Conservation (phyloP, 2,797 vertebrate species). For the Spinibarbus caldwelli region DNA sequence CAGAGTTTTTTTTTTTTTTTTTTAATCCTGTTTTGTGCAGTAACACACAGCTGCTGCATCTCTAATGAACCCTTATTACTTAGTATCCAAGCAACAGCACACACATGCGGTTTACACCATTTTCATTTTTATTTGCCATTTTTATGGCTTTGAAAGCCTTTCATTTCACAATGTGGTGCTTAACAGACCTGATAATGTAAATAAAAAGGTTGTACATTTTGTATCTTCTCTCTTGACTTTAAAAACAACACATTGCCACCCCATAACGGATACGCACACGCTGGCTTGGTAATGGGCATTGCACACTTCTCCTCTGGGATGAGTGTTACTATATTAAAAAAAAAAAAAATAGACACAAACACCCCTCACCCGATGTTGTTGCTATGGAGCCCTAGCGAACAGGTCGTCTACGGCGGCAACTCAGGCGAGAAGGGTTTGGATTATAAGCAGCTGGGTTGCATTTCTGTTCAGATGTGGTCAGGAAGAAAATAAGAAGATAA, state of each 20-base stretch:
- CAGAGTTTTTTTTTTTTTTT: background rate
- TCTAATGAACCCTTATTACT: slow-evolving; percentile 8
- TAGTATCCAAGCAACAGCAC: slow-evolving; percentile 13
- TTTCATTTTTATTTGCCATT: slow-evolving; percentile 15
- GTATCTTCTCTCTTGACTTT: slow-evolving; percentile 19
- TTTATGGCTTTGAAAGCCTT: background rate
- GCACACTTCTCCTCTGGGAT: slow-evolving; percentile 65
- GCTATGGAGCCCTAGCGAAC: slow-evolving; percentile 77
- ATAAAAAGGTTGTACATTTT: slow-evolving; percentile 16
- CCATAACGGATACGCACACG: background rate
- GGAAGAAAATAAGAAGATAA: slow-evolving; percentile 13
- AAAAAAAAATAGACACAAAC: slow-evolving; percentile 30
- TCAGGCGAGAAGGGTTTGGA: slow-evolving; percentile 44
- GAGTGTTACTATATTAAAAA: slow-evolving; percentile 35
- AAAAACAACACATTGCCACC: slow-evolving; percentile 11
- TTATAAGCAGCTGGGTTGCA: slow-evolving; percentile 56
- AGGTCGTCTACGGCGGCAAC: slow-evolving; percentile 58
- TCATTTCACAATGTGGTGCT: background rate
- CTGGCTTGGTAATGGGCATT: slow-evolving; percentile 67
- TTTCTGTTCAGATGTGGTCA: slow-evolving; percentile 35
- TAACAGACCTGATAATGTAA: slow-evolving; percentile 8
- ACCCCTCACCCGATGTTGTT: slow-evolving; percentile 72
- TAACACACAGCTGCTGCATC: slow-evolving; percentile 31
- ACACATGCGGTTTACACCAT: background rate
- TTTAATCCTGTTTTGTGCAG: background rate